Percentiles rank a stretch among this genome's conserved stretches.
Conservation (phyloP, 2,888 invertebrate genomes). For the Temnothorax rugatulus region DNA sequence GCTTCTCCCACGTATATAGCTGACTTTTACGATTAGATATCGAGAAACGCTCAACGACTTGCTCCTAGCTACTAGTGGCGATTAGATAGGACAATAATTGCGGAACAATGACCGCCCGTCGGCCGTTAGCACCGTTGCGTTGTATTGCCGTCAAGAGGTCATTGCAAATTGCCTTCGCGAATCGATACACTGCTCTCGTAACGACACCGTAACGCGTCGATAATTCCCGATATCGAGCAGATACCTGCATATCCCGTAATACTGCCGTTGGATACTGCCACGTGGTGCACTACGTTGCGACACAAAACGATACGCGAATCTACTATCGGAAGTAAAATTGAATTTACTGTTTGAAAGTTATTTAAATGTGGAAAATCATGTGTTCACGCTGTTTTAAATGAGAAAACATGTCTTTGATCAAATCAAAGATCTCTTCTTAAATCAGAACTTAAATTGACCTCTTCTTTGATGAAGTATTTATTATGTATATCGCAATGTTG, state of each 20-base stretch:
- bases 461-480: neutral
- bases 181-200: conserved; percentile 62
- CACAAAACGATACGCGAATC: neutral
- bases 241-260: conserved; percentile 23
- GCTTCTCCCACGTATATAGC: conserved; percentile 66
- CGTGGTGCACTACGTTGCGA: neutral
- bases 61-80: conserved; percentile 72
- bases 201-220: conserved; percentile 22
- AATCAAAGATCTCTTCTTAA: neutral
- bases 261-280: neutral
- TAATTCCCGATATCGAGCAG: conserved; percentile 57
- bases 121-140: conserved; percentile 70
- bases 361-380: neutral
- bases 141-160: conserved; percentile 54
- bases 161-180: conserved; percentile 67
- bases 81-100: conserved; percentile 79
- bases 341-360: neutral
- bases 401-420: neutral
- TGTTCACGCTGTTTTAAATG: neutral
- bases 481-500: neutral
- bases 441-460: neutral
- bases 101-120: conserved; percentile 78
- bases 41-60: conserved; percentile 68
- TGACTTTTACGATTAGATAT: conserved; percentile 75
- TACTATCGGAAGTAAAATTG: neutral